phyloP scores from a whole-genome alignment of 2,113 vertebrate species.

The Dasyurus viverrinus region DNA sequence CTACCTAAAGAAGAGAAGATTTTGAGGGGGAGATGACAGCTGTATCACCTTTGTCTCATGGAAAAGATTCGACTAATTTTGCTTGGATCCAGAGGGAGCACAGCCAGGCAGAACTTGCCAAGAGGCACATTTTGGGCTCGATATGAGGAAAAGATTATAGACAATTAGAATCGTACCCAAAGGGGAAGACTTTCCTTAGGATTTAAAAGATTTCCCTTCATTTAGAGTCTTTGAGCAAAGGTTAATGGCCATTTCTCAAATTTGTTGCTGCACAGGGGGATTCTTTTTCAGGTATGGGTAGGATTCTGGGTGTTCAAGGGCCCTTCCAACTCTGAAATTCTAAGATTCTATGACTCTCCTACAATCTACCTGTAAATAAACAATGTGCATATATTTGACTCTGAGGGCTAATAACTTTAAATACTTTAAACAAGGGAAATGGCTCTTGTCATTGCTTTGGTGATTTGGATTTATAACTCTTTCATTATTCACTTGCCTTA shows the following conservation, averaged over 20 bases:
- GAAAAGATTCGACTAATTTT: neutral
- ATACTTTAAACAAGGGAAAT: neutral
- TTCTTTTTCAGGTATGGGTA: neutral
- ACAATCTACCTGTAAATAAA: neutral
- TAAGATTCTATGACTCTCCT: neutral
- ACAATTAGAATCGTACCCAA: neutral
- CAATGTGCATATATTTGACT: neutral
- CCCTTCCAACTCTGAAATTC: neutral
- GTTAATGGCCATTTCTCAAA: neutral
- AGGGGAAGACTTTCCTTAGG: neutral
- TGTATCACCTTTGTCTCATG: neutral
- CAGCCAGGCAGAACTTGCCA: neutral
- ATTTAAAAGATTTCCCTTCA: neutral
- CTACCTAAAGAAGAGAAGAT: neutral
- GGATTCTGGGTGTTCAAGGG: neutral
- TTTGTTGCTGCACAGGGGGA: neutral
- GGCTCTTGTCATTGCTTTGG: neutral
- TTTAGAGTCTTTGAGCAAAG: neutral
- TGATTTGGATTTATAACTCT: fast-evolving
- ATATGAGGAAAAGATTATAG: neutral
- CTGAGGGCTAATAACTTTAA: neutral
- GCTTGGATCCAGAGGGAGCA: neutral
- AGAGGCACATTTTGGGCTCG: neutral
- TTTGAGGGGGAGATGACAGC: neutral
- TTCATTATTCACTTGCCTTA: neutral